Base-by-base conservation (phyloP, 2,797 vertebrate genomes). In the Gambelia wislizenii region DNA sequence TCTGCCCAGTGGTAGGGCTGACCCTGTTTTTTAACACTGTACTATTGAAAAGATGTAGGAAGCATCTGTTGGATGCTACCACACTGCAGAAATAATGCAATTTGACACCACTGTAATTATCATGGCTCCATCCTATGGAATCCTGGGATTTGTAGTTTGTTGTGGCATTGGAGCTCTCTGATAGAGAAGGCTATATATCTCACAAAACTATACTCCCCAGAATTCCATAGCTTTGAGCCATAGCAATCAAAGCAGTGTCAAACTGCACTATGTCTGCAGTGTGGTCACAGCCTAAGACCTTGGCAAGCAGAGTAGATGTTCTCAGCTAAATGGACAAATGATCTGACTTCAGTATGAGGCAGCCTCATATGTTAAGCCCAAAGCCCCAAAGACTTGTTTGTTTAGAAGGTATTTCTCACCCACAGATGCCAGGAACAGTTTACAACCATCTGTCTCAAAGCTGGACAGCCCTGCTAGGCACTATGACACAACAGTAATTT, bases 371-470 rank as follows among this genome's bases (percentile, higher is more conserved):
- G 80, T 69, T 92, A 83, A 92, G 25, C 81, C 86, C 75, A 90
- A 78, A 94, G 87, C 81, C 89, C 89, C 72, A 70, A 85, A 94
- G 86, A 72, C 87, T 0, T 95, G 91, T 86, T 49, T 52, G 86
- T 87, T 91, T 86, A 72, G 49, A 86, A 91, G 90, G 14, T 36
- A 87, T 89, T 75, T 78, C 87, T 89, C 83, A 91, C 89, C 36
- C 14, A 52, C 64, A 83, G 84, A 90, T 2, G 87, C 27, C 83
- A 91, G 42, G 2, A 82, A 0, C 64, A 88, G 90, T 92, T 94
- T 91, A 7, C 22, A 88, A 92, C 89, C 94, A 93, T 93, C 93
- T 92, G 90, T 76, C 67, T 39, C 12, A 33, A 91, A 70, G 70
- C 83, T 79, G 83, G 64, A 36, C 16, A 76, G 9, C 39, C 10